Percentiles rank a stretch among this genome's conserved stretches.
phyloP scores from a whole-genome alignment of 2,113 vertebrate genomes.

The Toxotes chatareus region DNA sequence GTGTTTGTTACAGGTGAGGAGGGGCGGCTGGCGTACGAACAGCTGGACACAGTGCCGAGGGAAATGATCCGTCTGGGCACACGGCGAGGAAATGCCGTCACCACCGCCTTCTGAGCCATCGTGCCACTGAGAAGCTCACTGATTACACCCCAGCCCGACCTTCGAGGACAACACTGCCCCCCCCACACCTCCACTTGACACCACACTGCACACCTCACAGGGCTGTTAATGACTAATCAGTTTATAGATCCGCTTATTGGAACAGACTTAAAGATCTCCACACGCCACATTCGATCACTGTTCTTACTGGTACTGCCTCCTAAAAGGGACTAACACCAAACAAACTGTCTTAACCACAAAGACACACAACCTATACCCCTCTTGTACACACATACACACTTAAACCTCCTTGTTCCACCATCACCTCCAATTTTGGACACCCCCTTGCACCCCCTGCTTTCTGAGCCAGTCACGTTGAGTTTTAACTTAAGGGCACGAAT shows the following conservation, averaged over 20 bases:
- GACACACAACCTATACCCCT: slow-evolving; percentile 40
- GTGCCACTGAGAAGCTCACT: slow-evolving; percentile 14
- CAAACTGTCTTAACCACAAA: slow-evolving; percentile 42
- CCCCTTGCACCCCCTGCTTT: slow-evolving; percentile 49
- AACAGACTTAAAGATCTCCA: slow-evolving; percentile 18
- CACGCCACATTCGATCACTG: slow-evolving; percentile 23
- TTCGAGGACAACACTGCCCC: slow-evolving; percentile 21
- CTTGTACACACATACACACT: slow-evolving; percentile 18
- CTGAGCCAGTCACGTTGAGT: slow-evolving; percentile 70
- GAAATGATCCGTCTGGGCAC: slow-evolving; percentile 86
- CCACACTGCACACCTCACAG: slow-evolving; percentile 31
- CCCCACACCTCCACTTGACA: slow-evolving; percentile 20
- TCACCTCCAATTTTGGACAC: background rate
- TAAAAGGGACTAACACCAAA: slow-evolving; percentile 55
- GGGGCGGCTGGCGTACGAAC: slow-evolving; percentile 93
- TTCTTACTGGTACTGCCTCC: slow-evolving; percentile 50
- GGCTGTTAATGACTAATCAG: slow-evolving; percentile 35
- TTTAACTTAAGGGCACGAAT: slow-evolving; percentile 50
- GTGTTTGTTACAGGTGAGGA: slow-evolving; percentile 88
- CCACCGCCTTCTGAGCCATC: slow-evolving; percentile 87
- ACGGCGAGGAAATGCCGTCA: slow-evolving; percentile 87
- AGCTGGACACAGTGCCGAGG: slow-evolving; percentile 90
- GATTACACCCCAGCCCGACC: slow-evolving; percentile 5
- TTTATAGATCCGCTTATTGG: slow-evolving; percentile 19
- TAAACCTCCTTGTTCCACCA: background rate